phyloP scores from a whole-genome alignment of 2,797 vertebrate genomes.

The Sciurus vulgaris region DNA sequence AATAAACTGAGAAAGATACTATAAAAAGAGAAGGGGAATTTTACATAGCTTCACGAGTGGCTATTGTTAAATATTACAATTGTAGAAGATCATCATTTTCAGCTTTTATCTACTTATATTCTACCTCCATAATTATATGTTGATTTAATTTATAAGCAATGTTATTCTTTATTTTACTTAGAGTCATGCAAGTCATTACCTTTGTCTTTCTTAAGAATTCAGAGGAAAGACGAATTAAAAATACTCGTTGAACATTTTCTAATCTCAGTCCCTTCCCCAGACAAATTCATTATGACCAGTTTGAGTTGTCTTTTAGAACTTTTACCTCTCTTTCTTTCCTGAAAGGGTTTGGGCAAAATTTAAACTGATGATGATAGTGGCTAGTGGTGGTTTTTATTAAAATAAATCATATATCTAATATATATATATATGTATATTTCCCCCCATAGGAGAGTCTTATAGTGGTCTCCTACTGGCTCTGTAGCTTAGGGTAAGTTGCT shows the following conservation, averaged over 20 bases:
- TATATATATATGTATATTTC: not conserved
- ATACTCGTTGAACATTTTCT: not conserved
- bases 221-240: not conserved
- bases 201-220: not conserved
- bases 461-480: not conserved
- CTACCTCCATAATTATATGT: not conserved
- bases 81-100: not conserved
- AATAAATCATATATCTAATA: not conserved
- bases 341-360: not conserved
- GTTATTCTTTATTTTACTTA: not conserved
- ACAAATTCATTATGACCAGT: not conserved
- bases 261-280: not conserved
- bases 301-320: not conserved
- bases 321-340: not conserved
- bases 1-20: not conserved
- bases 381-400: not conserved
- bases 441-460: too few species aligned
- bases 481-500: not conserved
- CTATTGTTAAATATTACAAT: not conserved
- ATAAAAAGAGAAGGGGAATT: not conserved
- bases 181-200: not conserved
- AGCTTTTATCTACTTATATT: not conserved
- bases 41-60: not conserved
- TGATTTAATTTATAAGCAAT: not conserved
- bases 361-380: not conserved